These are phyloP conservation scores for Trichacis sp. DNA, from an alignment of 2,888 invertebrate genomes.

Conservation along the genomic window DNA sequence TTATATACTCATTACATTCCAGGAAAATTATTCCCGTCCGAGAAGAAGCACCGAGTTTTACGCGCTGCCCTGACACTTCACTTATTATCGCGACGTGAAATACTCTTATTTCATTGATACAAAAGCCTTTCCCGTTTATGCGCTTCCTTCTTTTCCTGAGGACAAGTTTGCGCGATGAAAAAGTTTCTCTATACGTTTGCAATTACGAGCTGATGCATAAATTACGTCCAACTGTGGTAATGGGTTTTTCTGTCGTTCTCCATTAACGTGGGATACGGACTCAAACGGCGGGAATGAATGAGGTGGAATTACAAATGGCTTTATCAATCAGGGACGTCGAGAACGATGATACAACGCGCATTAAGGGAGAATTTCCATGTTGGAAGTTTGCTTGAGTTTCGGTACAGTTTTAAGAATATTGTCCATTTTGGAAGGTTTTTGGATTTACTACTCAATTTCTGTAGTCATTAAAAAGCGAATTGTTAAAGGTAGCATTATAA, in stretches of 20 bases:
- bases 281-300: not conserved
- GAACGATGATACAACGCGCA: not conserved
- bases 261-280: not conserved
- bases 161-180: not conserved
- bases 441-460: too few relatives aligned
- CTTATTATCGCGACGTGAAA: not conserved
- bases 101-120: not conserved
- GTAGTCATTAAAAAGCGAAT: too few relatives aligned
- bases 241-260: not conserved
- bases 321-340: not conserved
- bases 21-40: not conserved
- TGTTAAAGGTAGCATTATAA: too few relatives aligned
- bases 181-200: not conserved
- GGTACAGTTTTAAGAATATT: too few relatives aligned
- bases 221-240: not conserved
- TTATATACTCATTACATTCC: not conserved
- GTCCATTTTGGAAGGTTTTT: too few relatives aligned
- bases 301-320: not conserved
- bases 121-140: not conserved
- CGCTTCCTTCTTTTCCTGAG: not conserved
- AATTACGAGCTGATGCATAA: constrained; percentile 1
- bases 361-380: constrained; percentile 3
- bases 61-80: not conserved
- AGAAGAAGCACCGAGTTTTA: not conserved
- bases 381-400: too few relatives aligned